A percentile compares a stretch with the other conserved stretches of the same genome.
phyloP scores from a whole-genome alignment of 2,888 invertebrate species.

The Petrolisthes manimaculis region DNA sequence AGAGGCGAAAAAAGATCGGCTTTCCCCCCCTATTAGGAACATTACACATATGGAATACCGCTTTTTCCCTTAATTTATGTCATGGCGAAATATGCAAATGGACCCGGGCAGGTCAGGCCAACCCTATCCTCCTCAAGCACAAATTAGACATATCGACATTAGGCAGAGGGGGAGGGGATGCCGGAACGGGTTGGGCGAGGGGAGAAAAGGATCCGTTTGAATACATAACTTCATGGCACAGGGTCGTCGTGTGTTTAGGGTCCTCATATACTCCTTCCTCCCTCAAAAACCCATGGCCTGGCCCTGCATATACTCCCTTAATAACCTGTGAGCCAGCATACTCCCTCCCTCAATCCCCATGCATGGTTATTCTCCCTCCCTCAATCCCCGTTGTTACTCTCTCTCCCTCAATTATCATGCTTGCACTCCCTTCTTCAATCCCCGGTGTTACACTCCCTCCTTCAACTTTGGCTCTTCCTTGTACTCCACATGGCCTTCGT shows the following conservation, averaged over 20 bases:
- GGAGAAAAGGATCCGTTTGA: neutral
- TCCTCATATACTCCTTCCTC: neutral
- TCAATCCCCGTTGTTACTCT: neutral
- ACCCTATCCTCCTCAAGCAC: constrained; percentile 36
- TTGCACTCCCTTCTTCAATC: neutral
- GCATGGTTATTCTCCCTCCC: neutral
- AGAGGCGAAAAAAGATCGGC: neutral
- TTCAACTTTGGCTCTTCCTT: neutral
- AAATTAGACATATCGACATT: constrained; percentile 40
- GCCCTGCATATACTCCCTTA: neutral
- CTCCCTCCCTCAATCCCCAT: neutral
- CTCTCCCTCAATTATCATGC: neutral
- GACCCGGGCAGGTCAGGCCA: constrained; percentile 6
- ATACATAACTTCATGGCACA: constrained; percentile 17
- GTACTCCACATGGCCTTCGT: neutral
- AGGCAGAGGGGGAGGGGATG: constrained; percentile 17
- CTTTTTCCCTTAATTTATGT: constrained; percentile 24
- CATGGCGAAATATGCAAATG: constrained; percentile 39
- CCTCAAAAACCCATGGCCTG: too few relatives aligned
- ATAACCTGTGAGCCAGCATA: neutral
- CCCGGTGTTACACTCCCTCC: neutral
- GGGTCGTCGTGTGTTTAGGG: neutral
- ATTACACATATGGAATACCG: constrained; percentile 21
- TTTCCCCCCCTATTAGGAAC: neutral
- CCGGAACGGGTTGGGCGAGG: constrained; percentile 1